Base-by-base conservation (phyloP, 2,888 invertebrate genomes). In the Argyresthia albistria region DNA sequence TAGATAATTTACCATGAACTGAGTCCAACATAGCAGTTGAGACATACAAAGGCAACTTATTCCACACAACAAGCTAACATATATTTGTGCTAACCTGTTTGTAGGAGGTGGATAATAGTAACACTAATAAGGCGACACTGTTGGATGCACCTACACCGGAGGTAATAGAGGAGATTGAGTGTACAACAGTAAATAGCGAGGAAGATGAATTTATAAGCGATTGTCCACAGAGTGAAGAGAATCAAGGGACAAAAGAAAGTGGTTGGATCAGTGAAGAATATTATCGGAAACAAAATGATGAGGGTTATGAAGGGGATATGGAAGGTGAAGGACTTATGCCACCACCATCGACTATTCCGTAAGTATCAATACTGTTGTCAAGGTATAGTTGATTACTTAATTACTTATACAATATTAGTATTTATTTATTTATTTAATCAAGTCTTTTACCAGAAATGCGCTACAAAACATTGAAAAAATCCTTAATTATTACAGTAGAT, bases 311-410 rank as follows among this genome's bases (percentile, higher is more conserved):
- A 60, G 83, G 88, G 1, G 83, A 86, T 55, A 87, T 86, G 73
- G 89, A 90, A 61, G 90, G 90, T 45, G 95, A 95, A 66, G 91
- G 91, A 52, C 89, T 96, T 36, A 97, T 97, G 96, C 96, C 96
- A 1, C 96, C 96, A 1, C 96, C 96, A 0, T 91, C 93, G 55
- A 73, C 86, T 37, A 90, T 91, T 12, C 88, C 81, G 70, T 77
- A 45, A 53, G 53, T 25, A 25, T 25, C 25, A 2, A 25, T 25
- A 25, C 25, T 25, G n/a, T 25, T 25, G 6, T 25, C 6, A 6
- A 25, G 6, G 25, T 25, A 25, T 4, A 6, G 25, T 2, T n/a
- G n/a, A n/a, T n/a, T n/a, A n/a, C n/a, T 25, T 25, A 25, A 25
- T 6, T 25, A 6, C 2, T 25, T 2, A 6, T 2, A 2, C 25